Percentiles rank a stretch among this genome's conserved stretches.
Evolutionary conservation across 2,113 vertebrate genomes (phyloP).

Genomic region (Mus musculus): GRCm39 chr5:151137501-151138000

Average conservation of each 20-base stretch:
- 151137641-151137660: background rate
- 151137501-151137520: background rate
- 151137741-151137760: background rate
- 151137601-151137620: background rate
- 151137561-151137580: background rate
- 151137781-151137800: background rate
- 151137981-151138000: background rate
- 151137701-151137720: background rate
- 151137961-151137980: background rate
- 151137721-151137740: background rate
- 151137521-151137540: background rate
- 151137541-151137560: no score
- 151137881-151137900: background rate
- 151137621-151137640: background rate
- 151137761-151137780: background rate
- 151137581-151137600: background rate
- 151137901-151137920: background rate
- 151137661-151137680: background rate
- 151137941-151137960: conserved; percentile 42
- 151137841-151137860: background rate
- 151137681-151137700: background rate
- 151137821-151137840: background rate
- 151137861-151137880: background rate
- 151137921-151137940: background rate
- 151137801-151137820: background rate